A percentile compares a stretch with the other conserved stretches of the same genome.
phyloP scores from a whole-genome alignment of 2,113 vertebrate species.

The Heterotilapia buettikoferi region DNA sequence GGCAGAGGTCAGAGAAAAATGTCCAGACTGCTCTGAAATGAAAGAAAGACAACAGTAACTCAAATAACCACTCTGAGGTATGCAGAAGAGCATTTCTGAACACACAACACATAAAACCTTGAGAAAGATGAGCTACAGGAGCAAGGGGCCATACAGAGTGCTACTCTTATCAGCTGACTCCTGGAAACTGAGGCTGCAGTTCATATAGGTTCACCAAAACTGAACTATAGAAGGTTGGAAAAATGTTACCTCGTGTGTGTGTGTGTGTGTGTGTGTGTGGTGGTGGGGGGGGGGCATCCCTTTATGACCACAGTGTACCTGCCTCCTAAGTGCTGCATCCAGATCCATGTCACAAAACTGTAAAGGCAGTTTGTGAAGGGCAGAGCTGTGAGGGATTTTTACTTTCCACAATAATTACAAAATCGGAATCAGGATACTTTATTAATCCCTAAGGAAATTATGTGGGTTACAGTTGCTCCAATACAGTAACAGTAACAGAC shows the following conservation, averaged over 20 bases:
- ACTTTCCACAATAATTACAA: background rate
- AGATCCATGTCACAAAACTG: background rate
- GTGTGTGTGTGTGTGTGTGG: background rate
- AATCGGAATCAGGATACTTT: background rate
- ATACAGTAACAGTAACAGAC: background rate
- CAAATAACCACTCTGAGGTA: background rate
- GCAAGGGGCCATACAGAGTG: background rate
- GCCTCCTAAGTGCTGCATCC: background rate
- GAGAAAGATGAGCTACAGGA: background rate
- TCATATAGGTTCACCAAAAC: background rate
- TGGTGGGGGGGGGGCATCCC: background rate
- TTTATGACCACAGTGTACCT: background rate
- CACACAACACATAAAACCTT: fast-evolving
- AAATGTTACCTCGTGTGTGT: background rate
- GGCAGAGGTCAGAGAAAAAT: background rate
- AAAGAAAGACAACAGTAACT: background rate
- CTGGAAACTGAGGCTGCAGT: background rate
- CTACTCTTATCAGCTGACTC: background rate
- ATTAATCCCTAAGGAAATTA: background rate
- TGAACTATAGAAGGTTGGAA: background rate
- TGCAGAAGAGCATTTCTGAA: background rate
- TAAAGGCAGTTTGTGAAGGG: background rate
- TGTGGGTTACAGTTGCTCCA: background rate
- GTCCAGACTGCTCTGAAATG: background rate
- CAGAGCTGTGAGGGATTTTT: background rate